These are phyloP conservation scores for Chrysochloris asiatica DNA, from an alignment of 2,113 vertebrate species.

Conservation along the genomic window DNA sequence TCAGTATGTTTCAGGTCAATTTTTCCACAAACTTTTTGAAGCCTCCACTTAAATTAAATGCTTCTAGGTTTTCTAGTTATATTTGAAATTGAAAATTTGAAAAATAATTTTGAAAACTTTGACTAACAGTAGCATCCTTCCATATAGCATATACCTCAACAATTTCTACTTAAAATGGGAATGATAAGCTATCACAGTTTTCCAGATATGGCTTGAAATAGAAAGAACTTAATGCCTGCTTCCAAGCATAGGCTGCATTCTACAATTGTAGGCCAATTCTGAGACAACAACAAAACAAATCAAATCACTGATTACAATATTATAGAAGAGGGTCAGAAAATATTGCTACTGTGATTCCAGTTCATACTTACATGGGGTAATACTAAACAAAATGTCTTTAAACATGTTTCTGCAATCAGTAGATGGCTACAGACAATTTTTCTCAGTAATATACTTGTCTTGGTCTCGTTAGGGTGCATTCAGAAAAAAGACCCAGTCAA, in stretches of 20 bases:
- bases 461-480: too few relatives aligned
- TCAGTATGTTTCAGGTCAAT: too few relatives aligned
- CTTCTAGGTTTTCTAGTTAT: neutral
- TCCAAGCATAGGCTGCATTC: neutral
- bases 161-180: neutral
- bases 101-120: neutral
- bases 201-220: neutral
- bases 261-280: neutral
- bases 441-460: too few relatives aligned
- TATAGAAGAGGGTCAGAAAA: neutral
- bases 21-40: too few relatives aligned
- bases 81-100: neutral
- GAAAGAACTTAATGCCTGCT: neutral
- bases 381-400: too few relatives aligned
- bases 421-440: too few relatives aligned
- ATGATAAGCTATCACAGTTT: neutral
- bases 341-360: too few relatives aligned
- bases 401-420: too few relatives aligned
- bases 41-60: neutral
- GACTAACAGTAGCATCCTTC: neutral
- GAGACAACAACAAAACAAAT: neutral
- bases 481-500: too few relatives aligned
- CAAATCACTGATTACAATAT: neutral
- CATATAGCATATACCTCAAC: neutral
- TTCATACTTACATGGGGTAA: too few relatives aligned